Evolutionary conservation across 2,113 vertebrate species (phyloP).

Genomic region (Ceuthmochares aereus): DNA sequence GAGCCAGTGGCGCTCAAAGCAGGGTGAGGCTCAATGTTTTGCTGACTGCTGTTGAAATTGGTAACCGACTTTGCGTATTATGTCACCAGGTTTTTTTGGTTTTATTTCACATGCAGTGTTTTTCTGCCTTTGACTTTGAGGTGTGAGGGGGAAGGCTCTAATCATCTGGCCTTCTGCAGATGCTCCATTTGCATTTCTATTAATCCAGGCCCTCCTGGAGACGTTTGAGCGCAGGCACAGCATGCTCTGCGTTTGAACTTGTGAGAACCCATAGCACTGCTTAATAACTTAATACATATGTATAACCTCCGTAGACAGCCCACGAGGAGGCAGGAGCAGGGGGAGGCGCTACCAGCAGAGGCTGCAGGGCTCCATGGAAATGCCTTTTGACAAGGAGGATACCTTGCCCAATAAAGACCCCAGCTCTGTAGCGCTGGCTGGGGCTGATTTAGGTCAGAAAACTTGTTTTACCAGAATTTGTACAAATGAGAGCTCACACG

Average conservation of each 20-base stretch:
- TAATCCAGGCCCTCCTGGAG: slow-evolving; percentile 86
- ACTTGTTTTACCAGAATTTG: slow-evolving; percentile 39
- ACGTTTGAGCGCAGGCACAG: slow-evolving; percentile 81
- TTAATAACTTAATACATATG: slow-evolving; percentile 88
- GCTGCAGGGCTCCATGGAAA: slow-evolving; percentile 72
- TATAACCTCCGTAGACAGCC: slow-evolving; percentile 82
- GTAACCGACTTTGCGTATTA: slow-evolving; percentile 82
- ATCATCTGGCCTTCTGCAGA: slow-evolving; percentile 84
- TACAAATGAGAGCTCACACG: slow-evolving; percentile 32
- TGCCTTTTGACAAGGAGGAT: slow-evolving; percentile 63
- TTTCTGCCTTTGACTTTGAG: slow-evolving; percentile 85
- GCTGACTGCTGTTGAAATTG: slow-evolving; percentile 81
- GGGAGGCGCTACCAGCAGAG: slow-evolving; percentile 67
- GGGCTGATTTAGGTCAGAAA: slow-evolving; percentile 49
- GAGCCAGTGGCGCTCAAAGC: slow-evolving; percentile 41
- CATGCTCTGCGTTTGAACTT: slow-evolving; percentile 85
- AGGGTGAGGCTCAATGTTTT: slow-evolving; percentile 68
- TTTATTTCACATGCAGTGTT: slow-evolving; percentile 82
- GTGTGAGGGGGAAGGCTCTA: slow-evolving; percentile 82
- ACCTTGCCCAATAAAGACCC: slow-evolving; percentile 56
- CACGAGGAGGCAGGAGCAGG: slow-evolving; percentile 84
- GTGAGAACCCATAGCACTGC: slow-evolving; percentile 84
- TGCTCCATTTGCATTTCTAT: slow-evolving; percentile 87
- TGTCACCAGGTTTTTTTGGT: slow-evolving; percentile 79
- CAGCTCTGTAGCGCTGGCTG: neutral